These are phyloP conservation scores for Leptinotarsa rubiginosa DNA, from an alignment of 2,888 invertebrate species.

Conservation along the genomic window DNA sequence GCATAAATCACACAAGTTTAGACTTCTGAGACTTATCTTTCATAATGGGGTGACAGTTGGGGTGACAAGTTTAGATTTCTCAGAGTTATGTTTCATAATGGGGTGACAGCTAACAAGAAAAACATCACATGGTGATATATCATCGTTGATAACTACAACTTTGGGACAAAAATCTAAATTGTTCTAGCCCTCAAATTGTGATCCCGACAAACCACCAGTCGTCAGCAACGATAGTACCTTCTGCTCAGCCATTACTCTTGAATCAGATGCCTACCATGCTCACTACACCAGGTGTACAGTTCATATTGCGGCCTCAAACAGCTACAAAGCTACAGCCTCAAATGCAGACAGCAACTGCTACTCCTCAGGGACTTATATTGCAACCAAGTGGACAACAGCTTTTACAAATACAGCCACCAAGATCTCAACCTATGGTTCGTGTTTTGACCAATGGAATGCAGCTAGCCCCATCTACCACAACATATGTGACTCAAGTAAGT, in stretches of 20 bases:
- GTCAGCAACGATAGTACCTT: conserved; percentile 63
- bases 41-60: too few species aligned
- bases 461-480: conserved; percentile 64
- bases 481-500: conserved; percentile 58
- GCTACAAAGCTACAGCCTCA: conserved; percentile 66
- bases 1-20: too few species aligned
- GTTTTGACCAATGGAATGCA: conserved; percentile 71
- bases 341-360: conserved; percentile 56
- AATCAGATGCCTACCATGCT: conserved; percentile 64
- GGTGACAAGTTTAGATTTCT: too few species aligned
- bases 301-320: conserved; percentile 76
- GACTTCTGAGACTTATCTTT: too few species aligned
- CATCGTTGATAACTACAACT: too few species aligned
- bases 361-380: conserved; percentile 62
- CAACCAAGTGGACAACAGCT: conserved; percentile 62
- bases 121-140: too few species aligned
- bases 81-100: too few species aligned
- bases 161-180: neutral
- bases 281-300: conserved; percentile 76
- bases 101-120: too few species aligned
- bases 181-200: conserved; percentile 63
- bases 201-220: conserved; percentile 61
- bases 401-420: conserved; percentile 58
- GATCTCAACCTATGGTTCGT: conserved; percentile 66
- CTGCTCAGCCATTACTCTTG: conserved; percentile 63